phyloP scores from a whole-genome alignment of 2,113 vertebrate species.

The Arothron firmamentum region DNA sequence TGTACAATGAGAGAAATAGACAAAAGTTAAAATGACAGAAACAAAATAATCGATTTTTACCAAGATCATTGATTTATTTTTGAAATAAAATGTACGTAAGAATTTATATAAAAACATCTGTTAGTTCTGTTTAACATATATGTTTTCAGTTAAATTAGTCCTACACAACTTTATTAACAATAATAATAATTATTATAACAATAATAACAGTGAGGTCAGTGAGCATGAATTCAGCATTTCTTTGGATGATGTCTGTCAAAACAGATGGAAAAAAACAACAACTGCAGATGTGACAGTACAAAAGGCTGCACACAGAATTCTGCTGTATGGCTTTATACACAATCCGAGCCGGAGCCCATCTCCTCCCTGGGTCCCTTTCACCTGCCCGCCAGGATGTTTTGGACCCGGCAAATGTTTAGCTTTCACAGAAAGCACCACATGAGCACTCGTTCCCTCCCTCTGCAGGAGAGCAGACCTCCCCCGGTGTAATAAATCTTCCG shows the following conservation, averaged over 20 bases:
- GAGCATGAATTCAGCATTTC: slow-evolving; percentile 18
- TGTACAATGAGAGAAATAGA: neutral
- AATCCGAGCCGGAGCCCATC: slow-evolving; percentile 17
- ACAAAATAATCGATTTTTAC: neutral
- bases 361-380: slow-evolving; percentile 31
- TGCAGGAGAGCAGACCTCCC: slow-evolving; percentile 5
- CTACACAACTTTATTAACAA: slow-evolving; percentile 8
- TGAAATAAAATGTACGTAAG: slow-evolving; percentile 11
- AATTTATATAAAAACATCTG: slow-evolving; percentile 6
- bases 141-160: slow-evolving; percentile 7
- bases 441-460: neutral
- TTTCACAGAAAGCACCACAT: slow-evolving; percentile 93
- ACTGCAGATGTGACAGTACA: slow-evolving; percentile 51
- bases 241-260: slow-evolving; percentile 13
- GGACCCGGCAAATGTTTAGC: slow-evolving; percentile 59
- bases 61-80: slow-evolving; percentile 15
- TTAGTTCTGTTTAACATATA: slow-evolving; percentile 10
- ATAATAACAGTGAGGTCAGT: slow-evolving; percentile 33
- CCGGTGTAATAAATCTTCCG: slow-evolving; percentile 22
- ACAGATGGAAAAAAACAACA: slow-evolving; percentile 2
- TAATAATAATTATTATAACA: slow-evolving; percentile 22
- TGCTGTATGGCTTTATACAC: slow-evolving; percentile 61
- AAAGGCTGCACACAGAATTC: slow-evolving; percentile 50
- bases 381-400: slow-evolving; percentile 18
- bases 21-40: slow-evolving; percentile 18